Evolutionary conservation across 2,113 vertebrate species (phyloP).

Genomic region (Triplophysa dalaica): DNA sequence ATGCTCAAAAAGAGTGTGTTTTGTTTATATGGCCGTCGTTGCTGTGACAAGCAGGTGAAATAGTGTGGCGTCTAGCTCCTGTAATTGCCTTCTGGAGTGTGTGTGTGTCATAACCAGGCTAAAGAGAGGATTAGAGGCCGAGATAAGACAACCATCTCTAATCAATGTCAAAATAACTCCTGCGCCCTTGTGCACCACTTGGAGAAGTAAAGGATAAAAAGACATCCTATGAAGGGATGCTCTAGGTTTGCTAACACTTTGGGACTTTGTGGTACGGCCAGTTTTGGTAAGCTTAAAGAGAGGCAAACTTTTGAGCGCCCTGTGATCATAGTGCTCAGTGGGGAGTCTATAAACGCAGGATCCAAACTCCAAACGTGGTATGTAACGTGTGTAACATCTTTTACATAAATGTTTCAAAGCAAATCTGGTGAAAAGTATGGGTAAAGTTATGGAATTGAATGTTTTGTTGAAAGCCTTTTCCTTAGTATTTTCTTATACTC

Average conservation of each 20-base stretch:
- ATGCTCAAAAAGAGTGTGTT: not conserved
- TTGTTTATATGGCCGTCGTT: slow-evolving; percentile 1
- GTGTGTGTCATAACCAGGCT: slow-evolving; percentile 47
- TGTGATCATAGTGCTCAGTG: too few species aligned
- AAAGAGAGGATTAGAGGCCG: slow-evolving; percentile 58
- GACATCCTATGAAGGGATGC: not conserved
- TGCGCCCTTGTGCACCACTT: slow-evolving; percentile 37
- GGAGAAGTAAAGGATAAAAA: not conserved
- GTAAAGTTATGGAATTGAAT: too few species aligned
- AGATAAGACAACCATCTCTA: slow-evolving; percentile 52
- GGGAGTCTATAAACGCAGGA: too few species aligned
- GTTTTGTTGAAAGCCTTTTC: too few species aligned
- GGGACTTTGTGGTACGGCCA: too few species aligned
- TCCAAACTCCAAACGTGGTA: too few species aligned
- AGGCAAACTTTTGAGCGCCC: too few species aligned
- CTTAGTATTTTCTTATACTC: too few species aligned
- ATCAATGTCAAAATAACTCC: slow-evolving; percentile 57
- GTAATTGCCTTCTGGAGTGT: slow-evolving; percentile 35
- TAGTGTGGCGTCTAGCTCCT: slow-evolving; percentile 12
- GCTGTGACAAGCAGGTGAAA: slow-evolving; percentile 11
- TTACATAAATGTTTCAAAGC: not conserved
- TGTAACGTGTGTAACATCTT: too few species aligned
- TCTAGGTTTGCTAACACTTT: not conserved
- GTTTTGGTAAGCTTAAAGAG: too few species aligned
- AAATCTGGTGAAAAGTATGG: not conserved